These are phyloP conservation scores for Leptoteleia sp. DNA, from an alignment of 1,140 invertebrate genomes.

Conservation along the genomic window DNA sequence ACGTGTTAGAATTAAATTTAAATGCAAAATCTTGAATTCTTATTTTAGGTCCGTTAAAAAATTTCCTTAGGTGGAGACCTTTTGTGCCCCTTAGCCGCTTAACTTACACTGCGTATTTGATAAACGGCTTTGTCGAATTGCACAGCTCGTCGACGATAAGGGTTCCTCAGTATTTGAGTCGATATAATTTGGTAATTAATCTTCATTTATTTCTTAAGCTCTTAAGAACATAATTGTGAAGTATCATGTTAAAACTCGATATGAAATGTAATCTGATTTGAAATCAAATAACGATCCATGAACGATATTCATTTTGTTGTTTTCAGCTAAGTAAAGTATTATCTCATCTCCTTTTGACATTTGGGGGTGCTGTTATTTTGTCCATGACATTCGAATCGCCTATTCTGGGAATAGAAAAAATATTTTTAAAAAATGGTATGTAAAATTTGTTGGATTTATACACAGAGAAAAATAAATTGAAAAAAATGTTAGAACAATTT, in stretches of 20 bases:
- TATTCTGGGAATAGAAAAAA: conserved; percentile 85
- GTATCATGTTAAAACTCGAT: conserved; percentile 21
- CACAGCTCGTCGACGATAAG: conserved; percentile 83
- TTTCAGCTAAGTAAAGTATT: conserved; percentile 81
- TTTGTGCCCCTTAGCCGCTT: conserved; percentile 85
- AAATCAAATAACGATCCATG: conserved; percentile 4
- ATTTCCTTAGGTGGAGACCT: conserved; percentile 84
- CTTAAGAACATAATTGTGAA: conserved; percentile 23
- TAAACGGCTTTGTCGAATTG: conserved; percentile 86
- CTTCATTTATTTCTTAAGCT: conserved; percentile 50
- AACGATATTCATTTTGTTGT: conserved; percentile 60
- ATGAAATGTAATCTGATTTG: conserved; percentile 8
- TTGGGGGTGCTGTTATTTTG: conserved; percentile 83
- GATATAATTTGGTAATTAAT: conserved; percentile 80
- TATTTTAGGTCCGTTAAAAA: conserved; percentile 81
- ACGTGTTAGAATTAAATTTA: too few species aligned
- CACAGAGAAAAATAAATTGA: too few species aligned
- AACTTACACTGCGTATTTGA: conserved; percentile 87
- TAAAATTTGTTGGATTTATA: neutral
- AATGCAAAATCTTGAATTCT: too few species aligned
- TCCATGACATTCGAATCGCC: conserved; percentile 87
- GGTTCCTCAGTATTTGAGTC: conserved; percentile 80
- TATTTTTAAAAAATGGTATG: conserved; percentile 81
- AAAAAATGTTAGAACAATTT: conserved; percentile 4
- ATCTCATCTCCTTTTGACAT: conserved; percentile 83